phyloP scores from a whole-genome alignment of 2,113 vertebrate species.

The Xiphophorus couchianus region DNA sequence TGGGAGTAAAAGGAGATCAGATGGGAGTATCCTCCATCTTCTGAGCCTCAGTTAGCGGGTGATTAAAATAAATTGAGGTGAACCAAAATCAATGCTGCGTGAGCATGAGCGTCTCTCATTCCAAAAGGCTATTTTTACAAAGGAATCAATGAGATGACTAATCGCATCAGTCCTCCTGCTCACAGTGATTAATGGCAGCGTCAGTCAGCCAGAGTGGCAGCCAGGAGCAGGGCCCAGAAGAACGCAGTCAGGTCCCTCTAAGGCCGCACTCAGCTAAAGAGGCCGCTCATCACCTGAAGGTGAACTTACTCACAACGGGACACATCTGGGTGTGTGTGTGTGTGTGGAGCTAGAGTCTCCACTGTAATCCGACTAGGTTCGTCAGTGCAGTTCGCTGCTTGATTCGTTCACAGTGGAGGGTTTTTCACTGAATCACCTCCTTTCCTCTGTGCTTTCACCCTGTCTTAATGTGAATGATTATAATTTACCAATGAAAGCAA shows the following conservation, averaged over 20 bases:
- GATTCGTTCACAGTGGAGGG: conserved; percentile 51
- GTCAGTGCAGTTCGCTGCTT: conserved; percentile 2
- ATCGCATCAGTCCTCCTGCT: conserved; percentile 77
- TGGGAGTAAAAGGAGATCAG: conserved; percentile 17
- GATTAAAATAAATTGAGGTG: conserved; percentile 80
- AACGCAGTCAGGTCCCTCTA: conserved; percentile 47
- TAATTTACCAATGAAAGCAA: conserved; percentile 45
- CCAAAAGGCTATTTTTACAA: conserved; percentile 64
- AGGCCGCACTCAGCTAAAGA: conserved; percentile 43
- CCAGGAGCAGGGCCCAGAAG: conserved; percentile 68
- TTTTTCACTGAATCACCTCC: conserved; percentile 47
- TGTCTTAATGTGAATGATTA: conserved; percentile 50
- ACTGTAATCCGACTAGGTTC: conserved; percentile 31
- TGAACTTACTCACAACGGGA: conserved; percentile 33
- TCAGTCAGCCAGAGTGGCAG: conserved; percentile 72
- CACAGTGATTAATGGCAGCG: conserved; percentile 76
- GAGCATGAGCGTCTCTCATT: conserved; percentile 64
- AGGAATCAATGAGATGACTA: conserved; percentile 83
- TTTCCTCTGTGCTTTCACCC: conserved; percentile 37
- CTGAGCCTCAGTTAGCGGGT: conserved; percentile 70
- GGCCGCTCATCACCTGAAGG: conserved; percentile 52
- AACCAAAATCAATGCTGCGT: conserved; percentile 77
- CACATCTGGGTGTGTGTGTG: too few species aligned
- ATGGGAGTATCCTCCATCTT: conserved; percentile 45
- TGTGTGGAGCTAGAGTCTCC: conserved; percentile 25